phyloP scores from a whole-genome alignment of 2,888 invertebrate genomes.

The Antitype chi region DNA sequence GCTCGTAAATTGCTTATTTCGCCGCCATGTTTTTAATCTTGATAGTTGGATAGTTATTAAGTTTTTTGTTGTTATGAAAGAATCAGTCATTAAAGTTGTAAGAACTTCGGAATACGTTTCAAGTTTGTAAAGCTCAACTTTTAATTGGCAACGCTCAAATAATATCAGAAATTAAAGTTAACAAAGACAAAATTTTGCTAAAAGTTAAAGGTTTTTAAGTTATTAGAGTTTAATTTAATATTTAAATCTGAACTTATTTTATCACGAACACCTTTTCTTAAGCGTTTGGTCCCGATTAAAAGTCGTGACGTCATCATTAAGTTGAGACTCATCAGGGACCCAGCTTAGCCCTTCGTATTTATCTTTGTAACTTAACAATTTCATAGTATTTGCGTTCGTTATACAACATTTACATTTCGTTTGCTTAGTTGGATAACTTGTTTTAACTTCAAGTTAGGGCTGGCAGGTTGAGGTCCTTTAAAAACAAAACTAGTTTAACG shows the following conservation, averaged over 20 bases:
- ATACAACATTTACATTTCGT: constrained; percentile 76
- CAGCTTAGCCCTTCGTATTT: constrained; percentile 75
- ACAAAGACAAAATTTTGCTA: not conserved
- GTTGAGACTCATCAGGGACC: constrained; percentile 47
- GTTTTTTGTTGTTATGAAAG: constrained; percentile 48
- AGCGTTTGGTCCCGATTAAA: constrained; percentile 54
- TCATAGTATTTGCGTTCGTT: constrained; percentile 81
- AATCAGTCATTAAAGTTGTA: constrained; percentile 38
- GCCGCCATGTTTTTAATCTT: constrained; percentile 52
- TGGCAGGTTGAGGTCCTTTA: constrained; percentile 31
- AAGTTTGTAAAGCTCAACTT: constrained; percentile 21
- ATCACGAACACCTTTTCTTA: constrained; percentile 19
- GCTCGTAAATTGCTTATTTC: constrained; percentile 53
- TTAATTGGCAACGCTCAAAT: constrained; percentile 43
- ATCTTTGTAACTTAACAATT: constrained; percentile 80
- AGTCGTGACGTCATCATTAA: constrained; percentile 63
- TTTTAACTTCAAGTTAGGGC: constrained; percentile 70
- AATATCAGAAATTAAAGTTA: constrained; percentile 15
- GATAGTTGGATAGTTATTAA: constrained; percentile 47
- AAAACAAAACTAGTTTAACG: constrained; percentile 11
- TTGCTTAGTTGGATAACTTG: constrained; percentile 76
- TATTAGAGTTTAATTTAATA: constrained; percentile 9
- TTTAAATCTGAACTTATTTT: constrained; percentile 13
- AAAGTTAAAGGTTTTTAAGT: constrained; percentile 13
- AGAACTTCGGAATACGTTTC: constrained; percentile 23